These are phyloP conservation scores for Xiphydria camelus DNA, from an alignment of 2,888 invertebrate species.

Conservation along the genomic window DNA sequence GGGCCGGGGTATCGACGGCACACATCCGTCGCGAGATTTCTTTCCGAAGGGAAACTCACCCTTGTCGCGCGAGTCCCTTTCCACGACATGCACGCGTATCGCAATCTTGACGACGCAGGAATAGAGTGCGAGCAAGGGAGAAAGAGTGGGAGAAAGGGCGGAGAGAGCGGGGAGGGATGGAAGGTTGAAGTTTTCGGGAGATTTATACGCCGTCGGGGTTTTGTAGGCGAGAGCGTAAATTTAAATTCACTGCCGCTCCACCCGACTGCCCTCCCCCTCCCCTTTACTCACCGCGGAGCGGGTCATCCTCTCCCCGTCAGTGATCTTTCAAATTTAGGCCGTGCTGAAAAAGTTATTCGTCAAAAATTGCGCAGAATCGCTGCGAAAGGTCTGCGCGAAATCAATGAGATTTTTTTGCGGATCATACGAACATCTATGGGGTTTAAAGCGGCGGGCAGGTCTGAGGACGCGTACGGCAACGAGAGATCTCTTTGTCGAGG, in stretches of 20 bases:
- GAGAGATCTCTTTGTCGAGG: no score
- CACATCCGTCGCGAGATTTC: constrained; percentile 6
- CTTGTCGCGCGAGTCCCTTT: no score
- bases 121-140: constrained; percentile 1
- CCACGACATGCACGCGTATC: background rate
- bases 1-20: constrained; percentile 2
- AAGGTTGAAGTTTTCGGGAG: constrained; percentile 20
- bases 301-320: no score
- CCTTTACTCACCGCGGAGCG: no score
- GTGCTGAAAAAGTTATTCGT: constrained; percentile 1
- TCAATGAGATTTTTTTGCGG: no score
- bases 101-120: background rate
- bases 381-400: no score
- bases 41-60: no score
- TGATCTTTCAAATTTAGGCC: constrained; percentile 22
- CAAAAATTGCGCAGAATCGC: background rate
- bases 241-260: constrained; percentile 25
- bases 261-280: constrained; percentile 8
- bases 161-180: constrained; percentile 2
- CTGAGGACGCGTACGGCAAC: no score
- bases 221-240: constrained; percentile 23
- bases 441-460: no score
- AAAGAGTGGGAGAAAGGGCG: constrained; percentile 16
- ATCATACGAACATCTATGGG: no score
- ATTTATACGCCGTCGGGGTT: constrained; percentile 23